phyloP scores from a whole-genome alignment of 2,888 invertebrate species.

The Nomada goodeniana region DNA sequence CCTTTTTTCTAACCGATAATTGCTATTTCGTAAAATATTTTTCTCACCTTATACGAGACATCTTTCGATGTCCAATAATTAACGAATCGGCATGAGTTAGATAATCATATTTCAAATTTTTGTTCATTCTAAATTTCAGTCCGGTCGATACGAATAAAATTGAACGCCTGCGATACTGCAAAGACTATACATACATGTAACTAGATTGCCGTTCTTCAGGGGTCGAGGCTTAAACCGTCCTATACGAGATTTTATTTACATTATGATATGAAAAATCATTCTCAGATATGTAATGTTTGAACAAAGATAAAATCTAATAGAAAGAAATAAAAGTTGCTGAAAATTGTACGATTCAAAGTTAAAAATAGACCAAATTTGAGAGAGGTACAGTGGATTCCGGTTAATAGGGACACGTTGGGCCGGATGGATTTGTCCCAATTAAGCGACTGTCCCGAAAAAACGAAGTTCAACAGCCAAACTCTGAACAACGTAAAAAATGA shows the following conservation, averaged over 20 bases:
- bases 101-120: too few species aligned
- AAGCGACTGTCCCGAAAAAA: too few species aligned
- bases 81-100: too few species aligned
- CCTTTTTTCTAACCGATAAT: too few species aligned
- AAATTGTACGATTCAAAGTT: neutral
- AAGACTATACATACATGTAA: neutral
- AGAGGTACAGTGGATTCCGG: neutral
- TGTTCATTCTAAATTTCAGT: neutral
- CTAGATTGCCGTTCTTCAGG: slow-evolving; percentile 7
- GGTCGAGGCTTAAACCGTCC: neutral
- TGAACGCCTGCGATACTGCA: neutral
- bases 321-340: neutral
- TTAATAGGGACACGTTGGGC: too few species aligned
- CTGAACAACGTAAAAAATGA: too few species aligned
- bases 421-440: too few species aligned
- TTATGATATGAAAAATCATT: neutral
- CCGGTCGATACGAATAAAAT: too few species aligned
- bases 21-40: too few species aligned
- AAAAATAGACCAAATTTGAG: neutral
- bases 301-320: neutral
- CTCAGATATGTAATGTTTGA: neutral
- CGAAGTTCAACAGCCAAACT: too few species aligned
- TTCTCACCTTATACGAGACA: too few species aligned
- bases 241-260: neutral
- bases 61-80: too few species aligned